A percentile compares a stretch with the other conserved stretches of the same genome.
Evolutionary conservation across 2,888 invertebrate genomes (phyloP).

Genomic region (Stenodema calcarata): DNA sequence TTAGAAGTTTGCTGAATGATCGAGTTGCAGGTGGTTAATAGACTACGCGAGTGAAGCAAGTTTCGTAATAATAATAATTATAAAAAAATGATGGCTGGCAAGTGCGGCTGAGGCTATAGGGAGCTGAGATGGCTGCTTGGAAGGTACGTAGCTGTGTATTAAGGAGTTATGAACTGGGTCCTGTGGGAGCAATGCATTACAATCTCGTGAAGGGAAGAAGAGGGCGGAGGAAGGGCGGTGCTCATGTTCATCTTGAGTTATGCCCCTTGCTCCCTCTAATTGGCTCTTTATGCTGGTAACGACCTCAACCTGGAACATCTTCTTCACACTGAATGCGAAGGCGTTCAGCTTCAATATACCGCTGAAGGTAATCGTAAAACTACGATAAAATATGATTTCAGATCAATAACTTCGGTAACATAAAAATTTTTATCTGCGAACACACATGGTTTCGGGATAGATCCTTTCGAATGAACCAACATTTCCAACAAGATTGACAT

Average conservation of each 20-base stretch:
- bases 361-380: not conserved
- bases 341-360: not conserved
- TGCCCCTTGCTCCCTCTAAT: constrained; percentile 39
- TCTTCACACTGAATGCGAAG: constrained; percentile 14
- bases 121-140: constrained; percentile 28
- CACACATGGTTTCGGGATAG: no score
- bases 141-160: constrained; percentile 21
- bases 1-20: no score
- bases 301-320: constrained; percentile 34
- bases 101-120: not conserved
- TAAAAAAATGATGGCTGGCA: not conserved
- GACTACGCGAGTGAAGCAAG: no score
- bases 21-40: no score
- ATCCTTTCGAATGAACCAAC: no score
- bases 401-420: no score
- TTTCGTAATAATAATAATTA: not conserved
- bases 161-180: constrained; percentile 35
- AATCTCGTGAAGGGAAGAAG: constrained; percentile 7
- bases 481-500: no score
- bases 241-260: constrained; percentile 45
- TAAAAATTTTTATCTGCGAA: no score
- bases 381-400: not conserved
- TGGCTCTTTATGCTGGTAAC: constrained; percentile 45
- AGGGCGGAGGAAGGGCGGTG: not conserved
- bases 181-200: constrained; percentile 16